A percentile compares a stretch with the other conserved stretches of the same genome.
These are phyloP conservation scores for Sitta carolinensis DNA, from an alignment of 2,797 vertebrate species.

Conservation along the genomic window DNA sequence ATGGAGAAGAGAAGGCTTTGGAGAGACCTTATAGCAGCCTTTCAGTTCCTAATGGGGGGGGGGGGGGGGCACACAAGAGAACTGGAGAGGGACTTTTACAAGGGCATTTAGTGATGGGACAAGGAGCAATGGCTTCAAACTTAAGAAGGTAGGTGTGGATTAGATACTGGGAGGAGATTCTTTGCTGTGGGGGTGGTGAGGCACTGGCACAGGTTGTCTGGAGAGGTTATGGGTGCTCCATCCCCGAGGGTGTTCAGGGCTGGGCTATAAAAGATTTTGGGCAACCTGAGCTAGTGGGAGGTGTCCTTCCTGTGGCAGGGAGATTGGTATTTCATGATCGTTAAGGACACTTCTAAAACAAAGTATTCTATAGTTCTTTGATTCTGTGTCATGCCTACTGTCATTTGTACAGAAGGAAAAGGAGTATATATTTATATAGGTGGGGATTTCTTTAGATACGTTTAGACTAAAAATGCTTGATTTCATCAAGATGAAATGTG, in stretches of 20 bases:
- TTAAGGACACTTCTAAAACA: background rate
- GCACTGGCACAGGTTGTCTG: background rate
- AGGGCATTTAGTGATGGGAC: background rate
- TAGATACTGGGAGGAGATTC: background rate
- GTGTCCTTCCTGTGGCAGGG: background rate
- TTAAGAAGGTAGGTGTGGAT: background rate
- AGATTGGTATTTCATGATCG: background rate
- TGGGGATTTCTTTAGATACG: rapidly evolving
- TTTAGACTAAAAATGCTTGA: background rate
- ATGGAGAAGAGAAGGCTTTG: background rate
- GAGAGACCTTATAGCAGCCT: background rate
- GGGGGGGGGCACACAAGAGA: background rate
- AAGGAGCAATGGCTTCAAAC: background rate
- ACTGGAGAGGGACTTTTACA: background rate
- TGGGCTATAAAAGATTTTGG: background rate
- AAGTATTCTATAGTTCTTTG: background rate
- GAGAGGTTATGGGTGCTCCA: background rate
- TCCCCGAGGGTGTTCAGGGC: background rate
- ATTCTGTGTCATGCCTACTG: background rate
- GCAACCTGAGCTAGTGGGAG: background rate
- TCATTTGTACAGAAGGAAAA: background rate
- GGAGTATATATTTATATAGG: background rate
- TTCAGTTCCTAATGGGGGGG: background rate
- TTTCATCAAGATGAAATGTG: background rate
- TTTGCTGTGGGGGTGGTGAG: background rate